These are phyloP conservation scores for Drosophila orosa DNA, from an alignment of 1,140 invertebrate genomes.

Conservation along the genomic window DNA sequence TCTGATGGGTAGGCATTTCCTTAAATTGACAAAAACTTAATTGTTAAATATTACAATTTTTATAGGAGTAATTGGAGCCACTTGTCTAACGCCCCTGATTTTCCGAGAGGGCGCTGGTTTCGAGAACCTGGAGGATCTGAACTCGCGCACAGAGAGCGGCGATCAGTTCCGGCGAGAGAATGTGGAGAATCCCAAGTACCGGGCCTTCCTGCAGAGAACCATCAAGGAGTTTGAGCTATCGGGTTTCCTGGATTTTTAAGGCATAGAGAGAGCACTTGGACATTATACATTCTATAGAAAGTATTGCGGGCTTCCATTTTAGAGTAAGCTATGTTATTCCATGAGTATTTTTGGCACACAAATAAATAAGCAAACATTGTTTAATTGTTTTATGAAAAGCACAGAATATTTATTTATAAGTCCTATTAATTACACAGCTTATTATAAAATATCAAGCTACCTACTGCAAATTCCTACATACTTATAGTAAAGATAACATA, in stretches of 20 bases:
- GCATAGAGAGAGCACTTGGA: neutral
- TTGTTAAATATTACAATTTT: neutral
- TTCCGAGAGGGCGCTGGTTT: conserved; percentile 69
- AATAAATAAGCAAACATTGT: conserved; percentile 19
- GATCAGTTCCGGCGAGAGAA: conserved; percentile 75
- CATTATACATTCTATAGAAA: conserved; percentile 14
- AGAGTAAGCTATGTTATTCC: conserved; percentile 15
- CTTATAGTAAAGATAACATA: neutral
- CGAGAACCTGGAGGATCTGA: conserved; percentile 72
- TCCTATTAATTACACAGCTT: neutral
- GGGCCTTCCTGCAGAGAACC: conserved; percentile 75
- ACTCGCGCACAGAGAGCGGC: conserved; percentile 67
- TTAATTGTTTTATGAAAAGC: neutral
- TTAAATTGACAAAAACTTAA: neutral
- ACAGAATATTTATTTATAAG: neutral
- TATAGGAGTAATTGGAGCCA: conserved; percentile 80
- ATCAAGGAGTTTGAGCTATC: conserved; percentile 79
- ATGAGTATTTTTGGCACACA: conserved; percentile 15
- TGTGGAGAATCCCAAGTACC: conserved; percentile 80
- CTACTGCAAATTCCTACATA: neutral
- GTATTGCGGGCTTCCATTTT: conserved; percentile 30
- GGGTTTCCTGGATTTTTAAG: conserved; percentile 75
- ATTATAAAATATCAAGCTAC: neutral
- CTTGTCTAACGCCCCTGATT: conserved; percentile 78
- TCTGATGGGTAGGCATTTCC: conserved; percentile 54